phyloP scores from a whole-genome alignment of 2,113 vertebrate genomes.

The Passer domesticus region DNA sequence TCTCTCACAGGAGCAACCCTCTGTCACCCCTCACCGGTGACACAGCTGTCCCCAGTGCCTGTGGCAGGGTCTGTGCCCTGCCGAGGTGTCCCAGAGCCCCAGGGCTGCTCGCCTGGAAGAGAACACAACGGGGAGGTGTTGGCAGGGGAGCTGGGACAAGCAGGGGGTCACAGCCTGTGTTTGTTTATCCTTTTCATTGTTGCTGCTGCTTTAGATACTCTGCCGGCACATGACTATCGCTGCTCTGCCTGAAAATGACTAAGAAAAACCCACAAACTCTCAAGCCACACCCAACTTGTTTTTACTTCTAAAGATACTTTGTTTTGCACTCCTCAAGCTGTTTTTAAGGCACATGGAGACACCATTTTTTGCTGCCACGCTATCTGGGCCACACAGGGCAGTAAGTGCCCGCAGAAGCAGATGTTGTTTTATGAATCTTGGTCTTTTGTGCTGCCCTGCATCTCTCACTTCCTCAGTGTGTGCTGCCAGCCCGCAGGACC shows the following conservation, averaged over 20 bases:
- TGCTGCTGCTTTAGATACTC: not conserved
- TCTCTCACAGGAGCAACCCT: not conserved
- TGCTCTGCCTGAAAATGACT: not conserved
- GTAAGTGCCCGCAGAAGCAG: not conserved
- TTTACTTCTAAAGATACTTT: not conserved
- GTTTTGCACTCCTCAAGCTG: not conserved
- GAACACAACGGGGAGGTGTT: not conserved
- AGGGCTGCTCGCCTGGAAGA: not conserved
- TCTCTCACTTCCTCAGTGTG: not conserved
- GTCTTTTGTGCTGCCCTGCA: not conserved
- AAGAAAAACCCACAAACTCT: not conserved
- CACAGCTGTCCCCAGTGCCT: not conserved
- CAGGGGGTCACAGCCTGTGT: not conserved
- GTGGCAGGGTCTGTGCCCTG: not conserved
- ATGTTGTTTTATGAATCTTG: accelerated
- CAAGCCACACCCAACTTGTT: not conserved
- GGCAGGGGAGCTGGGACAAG: not conserved
- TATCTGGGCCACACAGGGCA: not conserved
- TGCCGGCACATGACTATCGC: accelerated
- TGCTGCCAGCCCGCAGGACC: not conserved
- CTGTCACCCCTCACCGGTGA: accelerated
- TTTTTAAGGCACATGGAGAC: not conserved
- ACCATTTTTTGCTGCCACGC: not conserved
- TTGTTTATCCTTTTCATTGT: not conserved
- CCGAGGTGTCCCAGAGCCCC: not conserved